These are phyloP conservation scores for Plectrocnemia conspersa DNA, from an alignment of 1,140 invertebrate genomes.

Conservation along the genomic window DNA sequence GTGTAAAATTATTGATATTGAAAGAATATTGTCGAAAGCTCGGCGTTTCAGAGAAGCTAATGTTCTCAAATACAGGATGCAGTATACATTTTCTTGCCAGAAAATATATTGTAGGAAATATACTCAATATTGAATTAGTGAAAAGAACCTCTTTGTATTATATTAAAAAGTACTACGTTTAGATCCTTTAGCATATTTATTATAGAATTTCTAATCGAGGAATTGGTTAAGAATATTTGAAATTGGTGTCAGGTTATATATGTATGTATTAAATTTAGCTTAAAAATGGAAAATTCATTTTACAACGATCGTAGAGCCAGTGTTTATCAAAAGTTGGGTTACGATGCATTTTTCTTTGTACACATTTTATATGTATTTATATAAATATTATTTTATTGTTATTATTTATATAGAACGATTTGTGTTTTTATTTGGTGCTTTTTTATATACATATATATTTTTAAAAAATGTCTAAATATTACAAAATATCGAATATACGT, in stretches of 20 bases:
- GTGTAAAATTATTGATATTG: slow-evolving; percentile 6
- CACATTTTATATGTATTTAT: too few species aligned
- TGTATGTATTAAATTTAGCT: slow-evolving; percentile 29
- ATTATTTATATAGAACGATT: too few species aligned
- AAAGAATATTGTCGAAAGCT: too few species aligned
- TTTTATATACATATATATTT: too few species aligned
- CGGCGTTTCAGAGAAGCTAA: slow-evolving; percentile 4
- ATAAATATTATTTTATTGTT: too few species aligned
- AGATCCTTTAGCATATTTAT: slow-evolving; percentile 26
- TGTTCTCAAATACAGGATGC: slow-evolving; percentile 32
- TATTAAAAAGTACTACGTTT: slow-evolving; percentile 28
- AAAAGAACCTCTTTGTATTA: slow-evolving; percentile 31
- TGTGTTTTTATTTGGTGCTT: too few species aligned
- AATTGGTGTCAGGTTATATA: slow-evolving; percentile 35
- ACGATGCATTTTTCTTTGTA: too few species aligned
- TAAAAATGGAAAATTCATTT: too few species aligned
- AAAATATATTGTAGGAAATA: slow-evolving; percentile 34
- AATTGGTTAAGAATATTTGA: slow-evolving; percentile 34
- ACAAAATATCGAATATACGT: too few species aligned
- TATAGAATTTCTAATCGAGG: slow-evolving; percentile 27
- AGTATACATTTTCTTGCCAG: slow-evolving; percentile 36
- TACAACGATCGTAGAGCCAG: neutral
- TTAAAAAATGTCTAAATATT: too few species aligned
- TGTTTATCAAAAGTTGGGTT: neutral
- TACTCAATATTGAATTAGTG: slow-evolving; percentile 34